Evolutionary conservation across 1,140 invertebrate genomes (phyloP), one percentile per base, ranked within the genome.

Genomic region (Homarus americanus): DNA sequence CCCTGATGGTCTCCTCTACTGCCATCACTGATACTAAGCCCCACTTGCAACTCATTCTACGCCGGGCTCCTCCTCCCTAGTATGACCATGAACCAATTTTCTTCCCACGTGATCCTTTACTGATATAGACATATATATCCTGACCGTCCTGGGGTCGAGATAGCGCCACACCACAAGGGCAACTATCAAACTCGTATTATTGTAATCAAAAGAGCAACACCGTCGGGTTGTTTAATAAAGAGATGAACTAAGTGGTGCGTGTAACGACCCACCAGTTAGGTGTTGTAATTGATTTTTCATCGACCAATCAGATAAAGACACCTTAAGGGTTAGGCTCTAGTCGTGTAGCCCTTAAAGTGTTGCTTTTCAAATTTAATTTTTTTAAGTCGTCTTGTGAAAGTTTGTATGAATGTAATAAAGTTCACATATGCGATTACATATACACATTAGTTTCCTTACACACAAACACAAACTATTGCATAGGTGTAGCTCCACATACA

Each of bases 201-300:
- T 17, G 12, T 20, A 24, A 4, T 63, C 12, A 20, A 24, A 63
- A 17, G 58, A 24, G 20, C 15, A 63, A 63, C 58, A 15, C 5
- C 12, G 24, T 5, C 58, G 15, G 20, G 24, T 63, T 63, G 20
- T 63, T 63, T 63, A 20, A 20, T n/a, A 17, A 0, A 17, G 58
- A 63, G 15, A n/a, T 20, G 38, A 32, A 3, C 15, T 2, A 40
- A 41, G 75, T 10, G 75, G 5, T 34, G 5, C 15, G 5, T 78
- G 38, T 78, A 78, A 78, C 75, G 36, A 78, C 38, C 75, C 24
- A 44, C 20, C 75, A 44, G n/a, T 44, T 78, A 78, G 40, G 40
- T 24, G 38, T 15, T 10, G 41, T 78, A 78, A 38, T 78, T 44
- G 75, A 38, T 78, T 78, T n/a, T 41, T 41, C 40, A 32, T 34